Percentiles rank a stretch among this genome's conserved stretches.
These are phyloP conservation scores for Ophion slaviceki DNA, from an alignment of 2,888 invertebrate genomes.

Conservation along the genomic window DNA sequence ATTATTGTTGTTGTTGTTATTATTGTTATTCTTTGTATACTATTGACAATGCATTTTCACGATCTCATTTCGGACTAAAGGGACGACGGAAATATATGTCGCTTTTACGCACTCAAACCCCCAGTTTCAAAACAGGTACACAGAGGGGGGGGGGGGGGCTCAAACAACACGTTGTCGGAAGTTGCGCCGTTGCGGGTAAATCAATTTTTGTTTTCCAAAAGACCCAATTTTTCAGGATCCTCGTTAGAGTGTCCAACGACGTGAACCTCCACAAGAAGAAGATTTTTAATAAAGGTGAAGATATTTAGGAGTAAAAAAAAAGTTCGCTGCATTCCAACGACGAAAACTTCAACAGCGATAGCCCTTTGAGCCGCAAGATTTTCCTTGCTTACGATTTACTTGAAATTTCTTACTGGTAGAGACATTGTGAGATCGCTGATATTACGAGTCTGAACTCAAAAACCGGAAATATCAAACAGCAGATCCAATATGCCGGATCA, in stretches of 20 bases:
- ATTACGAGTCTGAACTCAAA: background rate
- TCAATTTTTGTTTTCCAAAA: background rate
- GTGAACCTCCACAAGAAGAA: too few relatives aligned
- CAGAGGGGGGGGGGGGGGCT: conserved; percentile 42
- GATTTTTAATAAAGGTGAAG: background rate
- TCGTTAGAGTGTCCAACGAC: too few relatives aligned
- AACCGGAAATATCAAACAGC: background rate
- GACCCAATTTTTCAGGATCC: too few relatives aligned
- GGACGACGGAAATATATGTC: background rate
- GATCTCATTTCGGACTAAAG: background rate
- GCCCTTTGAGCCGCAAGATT: background rate
- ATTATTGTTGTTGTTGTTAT: conserved; percentile 11
- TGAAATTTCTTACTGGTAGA: background rate
- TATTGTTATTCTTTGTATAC: conserved; percentile 5
- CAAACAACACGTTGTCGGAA: conserved; percentile 35
- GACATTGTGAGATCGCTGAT: background rate
- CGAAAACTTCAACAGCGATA: background rate
- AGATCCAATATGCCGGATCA: background rate
- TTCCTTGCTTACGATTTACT: background rate
- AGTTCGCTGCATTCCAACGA: background rate
- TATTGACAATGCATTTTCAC: background rate
- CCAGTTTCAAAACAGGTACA: conserved; percentile 64
- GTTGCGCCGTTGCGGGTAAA: background rate
- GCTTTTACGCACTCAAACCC: conserved; percentile 56
- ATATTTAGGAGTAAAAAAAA: background rate